Percentiles rank a stretch among this genome's conserved stretches.
Evolutionary conservation across 1,140 invertebrate species (phyloP).

Genomic region (Drosophila bocki): DNA sequence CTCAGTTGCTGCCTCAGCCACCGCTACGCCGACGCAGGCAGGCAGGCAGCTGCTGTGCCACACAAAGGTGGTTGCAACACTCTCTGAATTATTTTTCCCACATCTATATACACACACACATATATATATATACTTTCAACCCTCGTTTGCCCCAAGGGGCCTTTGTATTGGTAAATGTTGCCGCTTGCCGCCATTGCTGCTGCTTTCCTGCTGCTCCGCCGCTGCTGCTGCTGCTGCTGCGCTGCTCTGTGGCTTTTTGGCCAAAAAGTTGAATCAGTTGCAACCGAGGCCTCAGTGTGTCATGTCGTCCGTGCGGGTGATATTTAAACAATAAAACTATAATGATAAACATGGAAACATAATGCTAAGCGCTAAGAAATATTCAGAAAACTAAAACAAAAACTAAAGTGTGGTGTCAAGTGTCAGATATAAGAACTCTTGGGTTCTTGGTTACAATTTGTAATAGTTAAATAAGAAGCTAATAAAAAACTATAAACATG

Average conservation of each 20-base stretch:
- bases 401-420: slow-evolving; percentile 25
- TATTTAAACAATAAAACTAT: slow-evolving; percentile 25
- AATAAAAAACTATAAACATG: slow-evolving; percentile 85
- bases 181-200: slow-evolving; percentile 78
- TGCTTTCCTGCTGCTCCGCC: slow-evolving; percentile 16
- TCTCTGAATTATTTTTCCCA: slow-evolving; percentile 55
- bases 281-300: slow-evolving; percentile 79
- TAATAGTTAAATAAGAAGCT: background rate
- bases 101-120: slow-evolving; percentile 4
- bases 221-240: slow-evolving; percentile 24
- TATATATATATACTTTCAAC: slow-evolving; percentile 53
- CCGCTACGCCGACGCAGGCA: slow-evolving; percentile 26
- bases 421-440: background rate
- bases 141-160: slow-evolving; percentile 54
- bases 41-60: slow-evolving; percentile 17
- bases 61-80: slow-evolving; percentile 80
- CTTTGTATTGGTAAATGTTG: slow-evolving; percentile 84
- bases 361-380: background rate
- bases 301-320: slow-evolving; percentile 69
- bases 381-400: slow-evolving; percentile 8
- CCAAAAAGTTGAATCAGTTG: slow-evolving; percentile 84
- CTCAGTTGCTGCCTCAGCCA: slow-evolving; percentile 3
- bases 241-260: slow-evolving; percentile 54
- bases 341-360: slow-evolving; percentile 1
- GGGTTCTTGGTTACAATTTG: background rate